Evolutionary conservation across 92 coral and sea anemone species (phyloP), one percentile per base, ranked within the genome.

Genomic region (Zoanthus solanderi): DNA sequence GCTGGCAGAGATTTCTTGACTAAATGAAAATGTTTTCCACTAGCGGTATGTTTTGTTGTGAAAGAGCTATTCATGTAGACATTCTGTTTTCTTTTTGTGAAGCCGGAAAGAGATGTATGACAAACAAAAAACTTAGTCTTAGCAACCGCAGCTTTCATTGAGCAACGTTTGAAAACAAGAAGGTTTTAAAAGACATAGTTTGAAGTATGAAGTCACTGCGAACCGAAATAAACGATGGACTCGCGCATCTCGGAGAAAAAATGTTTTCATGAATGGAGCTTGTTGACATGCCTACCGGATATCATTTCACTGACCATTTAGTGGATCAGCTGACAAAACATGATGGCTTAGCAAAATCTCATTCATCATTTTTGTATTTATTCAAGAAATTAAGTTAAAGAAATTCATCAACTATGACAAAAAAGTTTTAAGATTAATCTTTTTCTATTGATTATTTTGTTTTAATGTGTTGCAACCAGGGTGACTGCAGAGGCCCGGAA

Each of bases 211-310:
- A 69, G 46, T 69, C 14, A 2, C 42, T 10, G 85, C 32, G 0
- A 46, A 45, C 16, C 65, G 46, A 81, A 23, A 15, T 18, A 44
- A 66, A 81, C 85, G 66, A 81, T 65, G 65, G 18, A 44, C 46
- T 65, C 13, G n/a, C 6, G 6, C 75, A 9, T 17, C 18, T 14
- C 45, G 42, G 34, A 63, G 15, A 63, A n/a, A n/a, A 53, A 81
- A 81, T 81, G 9, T 47, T 66, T 81, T 11, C 65, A 14, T 23
- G 31, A 67, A 23, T 68, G 9, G 2, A 23, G 5, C 31, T 28
- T 46, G 85, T 81, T 77, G 13, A 34, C 75, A 81, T 81, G 85
- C 31, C 75, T 65, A 81, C 75, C 74, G 54, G 72, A 44, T 23
- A 32, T 23, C 18, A 77, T 9, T 34, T 29, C n/a, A 54, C n/a